Evolutionary conservation across 2,888 invertebrate genomes (phyloP).

Genomic region (Agriotes lineatus): DNA sequence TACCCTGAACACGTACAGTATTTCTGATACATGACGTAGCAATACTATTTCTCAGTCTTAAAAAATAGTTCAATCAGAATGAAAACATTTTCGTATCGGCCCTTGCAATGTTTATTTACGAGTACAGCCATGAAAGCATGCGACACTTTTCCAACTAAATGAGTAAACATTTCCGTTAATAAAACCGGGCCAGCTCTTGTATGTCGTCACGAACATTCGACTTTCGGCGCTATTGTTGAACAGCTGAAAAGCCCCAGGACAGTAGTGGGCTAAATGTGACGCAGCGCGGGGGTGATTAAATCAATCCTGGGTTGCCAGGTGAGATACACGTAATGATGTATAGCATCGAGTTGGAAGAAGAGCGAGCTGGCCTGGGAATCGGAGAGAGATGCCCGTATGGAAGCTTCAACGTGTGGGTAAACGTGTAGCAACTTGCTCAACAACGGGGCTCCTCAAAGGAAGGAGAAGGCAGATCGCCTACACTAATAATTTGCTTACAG

Average conservation of each 20-base stretch:
- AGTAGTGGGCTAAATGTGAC: slow-evolving; percentile 31
- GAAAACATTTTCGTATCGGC: no score
- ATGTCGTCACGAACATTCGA: not conserved
- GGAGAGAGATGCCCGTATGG: not conserved
- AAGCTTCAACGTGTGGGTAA: not conserved
- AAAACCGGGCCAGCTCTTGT: not conserved
- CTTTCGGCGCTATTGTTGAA: not conserved
- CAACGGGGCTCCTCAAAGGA: slow-evolving; percentile 8
- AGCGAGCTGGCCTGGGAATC: slow-evolving; percentile 1
- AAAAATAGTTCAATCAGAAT: no score
- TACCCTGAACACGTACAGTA: no score
- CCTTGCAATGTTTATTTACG: no score
- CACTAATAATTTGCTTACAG: slow-evolving; percentile 20
- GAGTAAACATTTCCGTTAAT: not conserved
- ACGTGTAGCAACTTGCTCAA: slow-evolving; percentile 1
- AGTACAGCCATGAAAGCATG: no score
- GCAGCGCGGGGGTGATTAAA: slow-evolving; percentile 31
- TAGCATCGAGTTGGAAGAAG: not conserved
- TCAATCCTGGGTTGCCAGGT: slow-evolving; percentile 39
- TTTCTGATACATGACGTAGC: no score
- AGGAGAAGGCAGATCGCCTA: slow-evolving; percentile 19
- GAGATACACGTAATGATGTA: slow-evolving; percentile 23
- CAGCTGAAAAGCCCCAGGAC: slow-evolving; percentile 18
- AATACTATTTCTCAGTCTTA: no score
- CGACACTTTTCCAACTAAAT: no score